Percentiles rank a stretch among this genome's conserved stretches.
These are phyloP conservation scores for Noctua janthina DNA, from an alignment of 2,888 invertebrate species.

Conservation along the genomic window DNA sequence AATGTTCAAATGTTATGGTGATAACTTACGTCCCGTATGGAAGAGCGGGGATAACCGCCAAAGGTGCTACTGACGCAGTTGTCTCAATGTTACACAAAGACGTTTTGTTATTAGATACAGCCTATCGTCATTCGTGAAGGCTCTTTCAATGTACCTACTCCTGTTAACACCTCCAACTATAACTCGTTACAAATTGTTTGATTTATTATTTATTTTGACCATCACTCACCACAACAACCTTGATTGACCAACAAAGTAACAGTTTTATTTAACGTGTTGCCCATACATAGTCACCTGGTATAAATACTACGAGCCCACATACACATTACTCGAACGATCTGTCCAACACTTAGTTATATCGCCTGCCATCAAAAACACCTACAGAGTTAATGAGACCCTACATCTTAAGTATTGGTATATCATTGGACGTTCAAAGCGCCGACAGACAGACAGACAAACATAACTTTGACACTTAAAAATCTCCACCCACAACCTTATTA, in stretches of 20 bases:
- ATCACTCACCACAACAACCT: conserved; percentile 27
- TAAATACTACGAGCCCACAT: conserved; percentile 50
- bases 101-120: background rate
- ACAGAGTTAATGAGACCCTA: conserved; percentile 72
- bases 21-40: background rate
- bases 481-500: conserved; percentile 2
- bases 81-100: background rate
- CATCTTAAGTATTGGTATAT: conserved; percentile 70
- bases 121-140: background rate
- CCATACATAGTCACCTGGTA: conserved; percentile 52
- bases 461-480: background rate
- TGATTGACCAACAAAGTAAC: conserved; percentile 37
- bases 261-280: conserved; percentile 30
- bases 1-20: background rate
- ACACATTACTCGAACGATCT: conserved; percentile 47
- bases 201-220: conserved; percentile 44
- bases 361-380: conserved; percentile 63
- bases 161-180: conserved; percentile 4
- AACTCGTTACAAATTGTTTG: conserved; percentile 26
- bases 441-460: conserved; percentile 60
- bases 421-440: conserved; percentile 70
- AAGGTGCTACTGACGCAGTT: background rate
- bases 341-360: conserved; percentile 57
- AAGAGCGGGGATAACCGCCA: background rate
- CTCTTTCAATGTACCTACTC: background rate